Conservation (phyloP, 53 echinoderm and acorn worm species). For the Echinometra lucunter region DNA sequence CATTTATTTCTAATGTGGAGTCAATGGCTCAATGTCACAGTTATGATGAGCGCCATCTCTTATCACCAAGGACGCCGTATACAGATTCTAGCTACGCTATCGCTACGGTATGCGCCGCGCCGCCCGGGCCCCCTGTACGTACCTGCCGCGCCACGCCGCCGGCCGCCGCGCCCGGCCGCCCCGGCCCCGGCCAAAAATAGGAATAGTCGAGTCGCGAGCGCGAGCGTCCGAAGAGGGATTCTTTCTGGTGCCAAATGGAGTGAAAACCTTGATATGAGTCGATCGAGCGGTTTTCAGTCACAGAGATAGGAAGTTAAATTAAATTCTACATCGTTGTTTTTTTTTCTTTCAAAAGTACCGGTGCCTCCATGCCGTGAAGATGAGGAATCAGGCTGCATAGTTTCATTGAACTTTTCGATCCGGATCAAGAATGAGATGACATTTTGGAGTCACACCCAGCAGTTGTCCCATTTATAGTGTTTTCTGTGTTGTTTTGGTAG, state of each 20-base stretch:
- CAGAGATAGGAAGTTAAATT: not conserved
- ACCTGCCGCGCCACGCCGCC: no score
- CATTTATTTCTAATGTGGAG: no score
- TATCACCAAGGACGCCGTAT: no score
- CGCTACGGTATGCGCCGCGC: no score
- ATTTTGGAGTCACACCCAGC: not conserved
- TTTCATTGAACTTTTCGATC: not conserved
- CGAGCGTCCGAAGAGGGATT: not conserved
- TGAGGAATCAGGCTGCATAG: not conserved
- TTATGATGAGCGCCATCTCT: no score
- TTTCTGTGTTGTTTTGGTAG: conserved; percentile 2
- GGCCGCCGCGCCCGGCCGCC: no score
- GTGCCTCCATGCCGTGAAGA: not conserved
- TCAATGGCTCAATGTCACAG: no score
- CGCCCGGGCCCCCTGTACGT: no score
- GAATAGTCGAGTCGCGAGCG: not conserved
- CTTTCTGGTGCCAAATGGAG: not conserved
- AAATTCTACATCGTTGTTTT: not conserved
- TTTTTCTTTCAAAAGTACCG: not conserved
- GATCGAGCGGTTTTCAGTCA: not conserved
- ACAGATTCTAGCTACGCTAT: no score
- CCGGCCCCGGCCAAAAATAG: no score
- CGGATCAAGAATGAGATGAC: conserved; percentile 9
- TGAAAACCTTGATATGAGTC: not conserved
- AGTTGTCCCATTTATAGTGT: conserved; percentile 1